These are phyloP conservation scores for Frieseomelitta varia DNA, from an alignment of 1,140 invertebrate species.

Conservation along the genomic window DNA sequence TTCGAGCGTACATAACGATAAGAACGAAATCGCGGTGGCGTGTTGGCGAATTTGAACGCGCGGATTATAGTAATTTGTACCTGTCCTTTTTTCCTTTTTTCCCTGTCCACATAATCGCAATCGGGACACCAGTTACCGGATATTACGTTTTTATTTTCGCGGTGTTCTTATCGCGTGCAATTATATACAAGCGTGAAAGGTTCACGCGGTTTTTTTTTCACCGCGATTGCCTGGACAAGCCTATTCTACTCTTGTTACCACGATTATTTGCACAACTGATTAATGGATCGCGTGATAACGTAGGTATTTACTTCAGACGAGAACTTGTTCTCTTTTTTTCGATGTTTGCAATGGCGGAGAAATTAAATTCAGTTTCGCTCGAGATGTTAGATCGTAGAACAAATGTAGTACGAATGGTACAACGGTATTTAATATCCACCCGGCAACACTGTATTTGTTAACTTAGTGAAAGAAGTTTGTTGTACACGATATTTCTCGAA, in stretches of 20 bases:
- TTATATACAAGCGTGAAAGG: slow-evolving; percentile 1
- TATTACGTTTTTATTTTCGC: slow-evolving; percentile 13
- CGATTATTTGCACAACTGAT: background rate
- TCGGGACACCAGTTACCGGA: background rate
- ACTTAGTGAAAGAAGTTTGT: too few species aligned
- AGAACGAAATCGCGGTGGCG: background rate
- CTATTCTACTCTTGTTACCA: background rate
- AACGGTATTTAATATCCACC: too few species aligned
- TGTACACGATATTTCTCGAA: too few species aligned
- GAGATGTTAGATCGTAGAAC: background rate
- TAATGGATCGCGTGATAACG: background rate
- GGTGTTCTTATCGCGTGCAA: slow-evolving; percentile 2
- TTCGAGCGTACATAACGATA: slow-evolving; percentile 26
- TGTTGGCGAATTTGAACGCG: slow-evolving; percentile 5
- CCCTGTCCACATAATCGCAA: background rate
- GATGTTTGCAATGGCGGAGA: background rate
- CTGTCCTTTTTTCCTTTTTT: background rate
- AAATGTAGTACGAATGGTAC: too few species aligned
- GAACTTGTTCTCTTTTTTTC: background rate
- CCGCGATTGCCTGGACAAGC: background rate
- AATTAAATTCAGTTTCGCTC: background rate
- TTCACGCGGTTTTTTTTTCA: background rate
- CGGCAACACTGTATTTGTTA: too few species aligned
- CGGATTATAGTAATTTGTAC: slow-evolving; percentile 21
- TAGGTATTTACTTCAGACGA: background rate